phyloP scores from a whole-genome alignment of 1,140 invertebrate species.

The Camponotus floridanus region DNA sequence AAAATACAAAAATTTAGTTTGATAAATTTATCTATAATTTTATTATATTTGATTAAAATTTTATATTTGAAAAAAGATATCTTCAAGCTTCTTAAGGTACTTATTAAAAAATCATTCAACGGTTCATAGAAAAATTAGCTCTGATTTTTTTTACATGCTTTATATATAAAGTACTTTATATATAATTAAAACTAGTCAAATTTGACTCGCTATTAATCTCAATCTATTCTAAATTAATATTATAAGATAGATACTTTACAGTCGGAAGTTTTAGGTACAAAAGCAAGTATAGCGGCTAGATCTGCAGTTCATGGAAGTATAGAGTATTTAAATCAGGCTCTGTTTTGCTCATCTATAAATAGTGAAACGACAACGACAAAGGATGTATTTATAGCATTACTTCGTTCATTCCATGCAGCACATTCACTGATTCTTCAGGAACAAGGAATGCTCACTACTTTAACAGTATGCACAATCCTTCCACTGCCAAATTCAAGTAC shows the following conservation, averaged over 20 bases:
- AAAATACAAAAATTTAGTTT: slow-evolving; percentile 2
- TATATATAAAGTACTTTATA: neutral
- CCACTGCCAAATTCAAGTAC: slow-evolving; percentile 86
- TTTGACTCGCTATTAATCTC: neutral
- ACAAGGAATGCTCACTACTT: slow-evolving; percentile 94
- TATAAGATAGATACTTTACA: neutral
- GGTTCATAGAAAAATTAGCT: neutral
- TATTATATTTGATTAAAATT: neutral
- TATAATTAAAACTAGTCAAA: neutral
- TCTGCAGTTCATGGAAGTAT: slow-evolving; percentile 95
- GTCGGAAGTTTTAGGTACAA: slow-evolving; percentile 87
- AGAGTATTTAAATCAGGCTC: slow-evolving; percentile 93
- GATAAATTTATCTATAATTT: neutral
- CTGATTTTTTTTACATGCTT: neutral
- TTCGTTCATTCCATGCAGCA: slow-evolving; percentile 95
- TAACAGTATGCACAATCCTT: slow-evolving; percentile 93
- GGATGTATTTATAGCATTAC: slow-evolving; percentile 93
- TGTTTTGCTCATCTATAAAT: slow-evolving; percentile 87
- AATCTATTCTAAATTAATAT: slow-evolving; percentile 5
- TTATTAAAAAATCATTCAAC: neutral
- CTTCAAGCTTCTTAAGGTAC: neutral
- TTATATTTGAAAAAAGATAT: neutral
- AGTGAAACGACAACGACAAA: slow-evolving; percentile 79
- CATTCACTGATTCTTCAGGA: slow-evolving; percentile 95
- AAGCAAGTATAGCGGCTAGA: slow-evolving; percentile 94